phyloP scores from a whole-genome alignment of 2,113 vertebrate genomes.

The Equus przewalskii region DNA sequence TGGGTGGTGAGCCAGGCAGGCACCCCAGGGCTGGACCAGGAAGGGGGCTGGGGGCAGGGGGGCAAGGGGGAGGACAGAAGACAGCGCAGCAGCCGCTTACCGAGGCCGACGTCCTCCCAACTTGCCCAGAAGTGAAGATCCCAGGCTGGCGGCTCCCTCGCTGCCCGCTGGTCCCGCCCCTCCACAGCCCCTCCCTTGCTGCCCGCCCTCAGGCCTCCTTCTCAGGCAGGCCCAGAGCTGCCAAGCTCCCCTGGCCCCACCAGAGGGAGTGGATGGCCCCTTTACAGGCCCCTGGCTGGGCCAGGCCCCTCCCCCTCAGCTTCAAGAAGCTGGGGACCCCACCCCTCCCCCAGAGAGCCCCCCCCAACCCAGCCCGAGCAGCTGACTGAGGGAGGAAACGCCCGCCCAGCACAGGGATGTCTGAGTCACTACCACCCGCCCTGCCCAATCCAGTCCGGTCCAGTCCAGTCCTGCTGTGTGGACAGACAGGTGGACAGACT shows the following conservation, averaged over 20 bases:
- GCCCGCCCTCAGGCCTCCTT: not conserved
- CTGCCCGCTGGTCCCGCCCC: constrained; percentile 65
- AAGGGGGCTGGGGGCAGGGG: not conserved
- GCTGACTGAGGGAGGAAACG: constrained; percentile 59
- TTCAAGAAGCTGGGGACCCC: not conserved
- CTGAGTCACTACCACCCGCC: constrained; percentile 64
- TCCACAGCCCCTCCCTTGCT: constrained; percentile 51
- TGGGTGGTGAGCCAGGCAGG: not conserved
- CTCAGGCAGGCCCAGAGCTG: constrained; percentile 14
- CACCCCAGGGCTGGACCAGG: not conserved
- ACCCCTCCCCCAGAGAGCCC: not conserved
- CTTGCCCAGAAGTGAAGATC: constrained; percentile 82
- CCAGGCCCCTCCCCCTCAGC: not conserved
- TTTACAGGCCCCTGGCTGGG: not conserved
- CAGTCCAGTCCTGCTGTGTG: not conserved
- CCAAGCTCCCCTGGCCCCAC: constrained; percentile 32
- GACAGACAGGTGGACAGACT: not conserved
- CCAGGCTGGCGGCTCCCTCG: constrained; percentile 63
- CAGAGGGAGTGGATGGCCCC: constrained; percentile 61
- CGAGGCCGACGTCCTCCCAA: constrained; percentile 79
- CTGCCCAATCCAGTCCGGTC: not conserved
- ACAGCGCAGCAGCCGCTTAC: constrained; percentile 68
- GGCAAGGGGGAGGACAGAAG: not conserved
- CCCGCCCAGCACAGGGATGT: not conserved
- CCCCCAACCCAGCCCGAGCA: not conserved